phyloP scores from a whole-genome alignment of 1,140 invertebrate genomes.

The Copidosoma floridanum region DNA sequence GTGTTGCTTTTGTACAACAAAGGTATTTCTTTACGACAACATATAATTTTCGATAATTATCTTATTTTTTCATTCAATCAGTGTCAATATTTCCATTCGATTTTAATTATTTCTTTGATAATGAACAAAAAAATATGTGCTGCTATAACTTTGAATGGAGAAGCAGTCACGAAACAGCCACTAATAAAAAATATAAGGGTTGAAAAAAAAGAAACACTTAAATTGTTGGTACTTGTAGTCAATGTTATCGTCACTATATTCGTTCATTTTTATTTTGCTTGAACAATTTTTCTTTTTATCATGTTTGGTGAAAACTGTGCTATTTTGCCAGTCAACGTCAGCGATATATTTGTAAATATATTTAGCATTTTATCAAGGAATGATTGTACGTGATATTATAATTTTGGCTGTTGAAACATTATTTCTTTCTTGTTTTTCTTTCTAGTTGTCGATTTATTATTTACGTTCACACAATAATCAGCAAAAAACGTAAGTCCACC shows the following conservation, averaged over 20 bases:
- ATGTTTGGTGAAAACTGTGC: too few relatives aligned
- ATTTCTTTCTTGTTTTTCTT: constrained; percentile 27
- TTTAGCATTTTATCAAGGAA: constrained; percentile 5
- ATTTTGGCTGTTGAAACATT: constrained; percentile 11
- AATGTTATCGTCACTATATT: too few relatives aligned
- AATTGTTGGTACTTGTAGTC: constrained; percentile 94
- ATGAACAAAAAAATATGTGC: constrained; percentile 64
- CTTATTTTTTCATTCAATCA: too few relatives aligned
- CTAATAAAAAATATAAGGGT: constrained; percentile 98
- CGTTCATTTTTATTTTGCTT: too few relatives aligned
- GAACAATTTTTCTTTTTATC: too few relatives aligned
- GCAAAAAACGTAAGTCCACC: constrained; percentile 18
- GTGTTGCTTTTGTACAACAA: constrained; percentile 93
- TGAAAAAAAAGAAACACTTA: constrained; percentile 99
- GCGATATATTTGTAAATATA: too few relatives aligned
- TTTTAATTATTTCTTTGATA: too few relatives aligned
- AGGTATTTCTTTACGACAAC: constrained; percentile 65
- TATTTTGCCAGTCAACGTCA: too few relatives aligned
- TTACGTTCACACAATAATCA: constrained; percentile 24
- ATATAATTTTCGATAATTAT: too few relatives aligned
- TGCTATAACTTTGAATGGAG: constrained; percentile 74
- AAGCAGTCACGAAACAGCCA: too few relatives aligned
- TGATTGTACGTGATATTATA: constrained; percentile 5
- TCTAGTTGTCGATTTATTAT: constrained; percentile 27
- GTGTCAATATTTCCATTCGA: too few relatives aligned